Evolutionary conservation across 2,797 vertebrate genomes (phyloP).

Genomic region (Chiloscyllium punctatum): DNA sequence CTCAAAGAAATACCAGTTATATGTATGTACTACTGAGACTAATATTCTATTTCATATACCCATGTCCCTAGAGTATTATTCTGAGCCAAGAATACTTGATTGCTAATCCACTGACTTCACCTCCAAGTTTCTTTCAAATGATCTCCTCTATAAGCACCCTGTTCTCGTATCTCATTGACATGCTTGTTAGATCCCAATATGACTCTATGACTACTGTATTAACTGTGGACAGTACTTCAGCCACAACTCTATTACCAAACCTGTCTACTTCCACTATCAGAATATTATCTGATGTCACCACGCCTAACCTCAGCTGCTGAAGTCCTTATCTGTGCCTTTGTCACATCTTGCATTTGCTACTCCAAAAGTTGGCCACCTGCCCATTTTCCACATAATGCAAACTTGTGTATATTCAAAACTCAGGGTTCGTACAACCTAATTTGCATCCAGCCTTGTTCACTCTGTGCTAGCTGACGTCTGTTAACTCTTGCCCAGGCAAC

Average conservation of each 20-base stretch:
- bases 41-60: too few species aligned
- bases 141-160: too few species aligned
- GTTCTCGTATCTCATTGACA: too few species aligned
- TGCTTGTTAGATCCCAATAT: too few species aligned
- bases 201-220: too few species aligned
- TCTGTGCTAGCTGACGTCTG: not conserved
- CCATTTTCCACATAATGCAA: not conserved
- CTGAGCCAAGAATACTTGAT: too few species aligned
- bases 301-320: not conserved
- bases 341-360: not conserved
- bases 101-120: too few species aligned
- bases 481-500: not conserved
- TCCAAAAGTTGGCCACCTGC: not conserved
- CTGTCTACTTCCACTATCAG: not conserved
- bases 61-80: too few species aligned
- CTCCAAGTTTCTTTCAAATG: too few species aligned
- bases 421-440: not conserved
- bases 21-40: too few species aligned
- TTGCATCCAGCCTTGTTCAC: not conserved
- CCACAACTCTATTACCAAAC: not conserved
- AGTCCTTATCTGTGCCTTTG: not conserved
- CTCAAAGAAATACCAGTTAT: too few species aligned
- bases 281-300: not conserved
- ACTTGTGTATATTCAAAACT: not conserved
- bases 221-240: too few species aligned